Evolutionary conservation across 2,888 invertebrate genomes (phyloP), one percentile per base, ranked within the genome.

Genomic region (Caenorhabditis sp.): DNA sequence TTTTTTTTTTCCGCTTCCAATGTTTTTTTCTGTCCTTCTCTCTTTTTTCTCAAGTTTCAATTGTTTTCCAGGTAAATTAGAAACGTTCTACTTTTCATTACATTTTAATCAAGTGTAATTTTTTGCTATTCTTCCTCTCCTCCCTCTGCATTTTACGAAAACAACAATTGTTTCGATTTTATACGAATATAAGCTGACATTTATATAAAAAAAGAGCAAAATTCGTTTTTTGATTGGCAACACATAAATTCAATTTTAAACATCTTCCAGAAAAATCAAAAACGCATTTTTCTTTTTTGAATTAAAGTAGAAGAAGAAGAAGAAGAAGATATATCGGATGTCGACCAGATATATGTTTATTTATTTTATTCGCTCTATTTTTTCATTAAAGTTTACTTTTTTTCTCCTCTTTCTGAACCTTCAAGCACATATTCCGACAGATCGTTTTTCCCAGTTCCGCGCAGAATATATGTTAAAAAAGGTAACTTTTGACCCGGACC

Each of bases 31-130:
- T 63, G 17, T 12, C 26, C 17, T 36, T 57, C 21, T 63, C 58
- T 64, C 36, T 26, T 58, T 50, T 51, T 43, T 49, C 36, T 57
- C 60, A 43, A 31, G n/a, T n/a, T 57, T 62, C 62, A 27, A 62
- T 14, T 4, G 23, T 57, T 67, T 58, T 51, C 23, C 19, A 21
- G n/a, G 21, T 17, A 51, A 51, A 51, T 51, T 51, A 23, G 8
- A 6, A 23, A 51, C 51, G 2, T 43, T 43, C 12, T 43, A 10
- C 12, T 17, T 43, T 14, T 43, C 14, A 12, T 43, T 43, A 10
- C 12, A 43, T 12, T 43, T 3, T 10, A 43, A 43, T 12, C 6
- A 10, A 17, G 43, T 43, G 43, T 43, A 43, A 43, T 17, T 17
- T 43, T 43, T 43, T 36, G 36, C 36, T 36, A n/a, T n/a, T n/a